Evolutionary conservation across 1,140 invertebrate species (phyloP).

Genomic region (Batillaria attramentaria): DNA sequence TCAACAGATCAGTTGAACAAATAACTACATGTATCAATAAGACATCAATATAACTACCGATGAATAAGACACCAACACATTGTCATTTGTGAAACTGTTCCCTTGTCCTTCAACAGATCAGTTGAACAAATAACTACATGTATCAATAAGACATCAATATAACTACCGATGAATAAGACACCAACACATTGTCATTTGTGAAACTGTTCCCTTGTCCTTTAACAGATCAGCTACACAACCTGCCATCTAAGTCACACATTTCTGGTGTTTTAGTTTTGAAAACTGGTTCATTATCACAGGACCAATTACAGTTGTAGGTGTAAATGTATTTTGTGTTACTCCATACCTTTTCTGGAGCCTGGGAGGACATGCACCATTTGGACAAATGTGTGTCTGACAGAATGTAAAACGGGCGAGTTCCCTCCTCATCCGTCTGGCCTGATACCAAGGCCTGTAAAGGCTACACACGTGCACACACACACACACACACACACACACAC

Average conservation of each 20-base stretch:
- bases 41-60: not conserved
- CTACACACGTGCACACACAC: too few relatives aligned
- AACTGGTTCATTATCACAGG: not conserved
- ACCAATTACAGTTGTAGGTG: not conserved
- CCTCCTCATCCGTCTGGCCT: conserved; percentile 49
- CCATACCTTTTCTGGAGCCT: conserved; percentile 64
- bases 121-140: not conserved
- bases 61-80: not conserved
- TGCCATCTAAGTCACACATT: too few relatives aligned
- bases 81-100: not conserved
- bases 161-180: not conserved
- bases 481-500: too few relatives aligned
- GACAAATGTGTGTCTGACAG: conserved; percentile 80
- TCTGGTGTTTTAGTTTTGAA: too few relatives aligned
- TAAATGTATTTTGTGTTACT: not conserved
- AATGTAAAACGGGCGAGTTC: conserved; percentile 77
- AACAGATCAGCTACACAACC: too few relatives aligned
- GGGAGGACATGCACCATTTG: conserved; percentile 78
- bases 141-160: not conserved
- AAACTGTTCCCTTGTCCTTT: not conserved
- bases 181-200: not conserved
- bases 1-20: too few relatives aligned
- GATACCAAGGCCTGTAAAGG: conserved; percentile 57
- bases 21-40: not conserved
- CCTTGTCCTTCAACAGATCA: too few relatives aligned